phyloP scores from a whole-genome alignment of 2,888 invertebrate genomes.

The Acronicta aceris region DNA sequence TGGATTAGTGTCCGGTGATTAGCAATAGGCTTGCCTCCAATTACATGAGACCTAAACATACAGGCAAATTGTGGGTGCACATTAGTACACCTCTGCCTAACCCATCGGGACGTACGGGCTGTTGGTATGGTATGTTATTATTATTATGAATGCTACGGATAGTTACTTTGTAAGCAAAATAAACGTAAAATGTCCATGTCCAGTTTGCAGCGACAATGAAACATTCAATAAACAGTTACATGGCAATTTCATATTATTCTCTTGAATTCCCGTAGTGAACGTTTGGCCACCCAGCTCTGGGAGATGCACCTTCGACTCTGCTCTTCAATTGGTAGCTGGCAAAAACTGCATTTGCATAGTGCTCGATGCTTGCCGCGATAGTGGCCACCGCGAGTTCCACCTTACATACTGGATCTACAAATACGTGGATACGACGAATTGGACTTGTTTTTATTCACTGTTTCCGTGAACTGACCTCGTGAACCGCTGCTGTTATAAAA shows the following conservation, averaged over 20 bases:
- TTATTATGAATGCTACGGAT: too few relatives aligned
- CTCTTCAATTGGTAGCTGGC: conserved; percentile 84
- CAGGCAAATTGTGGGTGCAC: too few relatives aligned
- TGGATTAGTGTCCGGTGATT: too few relatives aligned
- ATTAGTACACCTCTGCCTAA: too few relatives aligned
- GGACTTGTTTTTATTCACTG: not conserved
- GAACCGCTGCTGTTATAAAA: too few relatives aligned
- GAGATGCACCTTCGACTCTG: conserved; percentile 71
- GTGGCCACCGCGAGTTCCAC: conserved; percentile 71
- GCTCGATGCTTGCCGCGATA: conserved; percentile 82
- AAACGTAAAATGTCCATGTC: conserved; percentile 14
- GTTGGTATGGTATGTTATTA: too few relatives aligned
- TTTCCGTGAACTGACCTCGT: too few relatives aligned
- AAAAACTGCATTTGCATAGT: conserved; percentile 89
- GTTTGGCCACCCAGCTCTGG: conserved; percentile 77
- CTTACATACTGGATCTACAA: conserved; percentile 58
- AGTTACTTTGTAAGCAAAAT: conserved; percentile 4
- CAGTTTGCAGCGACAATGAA: conserved; percentile 21
- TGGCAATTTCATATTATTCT: conserved; percentile 51
- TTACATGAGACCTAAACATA: too few relatives aligned
- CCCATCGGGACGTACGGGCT: too few relatives aligned
- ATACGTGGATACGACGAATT: conserved; percentile 61
- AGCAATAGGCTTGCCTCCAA: too few relatives aligned
- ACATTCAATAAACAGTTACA: conserved; percentile 43
- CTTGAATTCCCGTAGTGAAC: conserved; percentile 39